Conservation (phyloP, 2,888 invertebrate genomes). For the Allophyes oxyacanthae region DNA sequence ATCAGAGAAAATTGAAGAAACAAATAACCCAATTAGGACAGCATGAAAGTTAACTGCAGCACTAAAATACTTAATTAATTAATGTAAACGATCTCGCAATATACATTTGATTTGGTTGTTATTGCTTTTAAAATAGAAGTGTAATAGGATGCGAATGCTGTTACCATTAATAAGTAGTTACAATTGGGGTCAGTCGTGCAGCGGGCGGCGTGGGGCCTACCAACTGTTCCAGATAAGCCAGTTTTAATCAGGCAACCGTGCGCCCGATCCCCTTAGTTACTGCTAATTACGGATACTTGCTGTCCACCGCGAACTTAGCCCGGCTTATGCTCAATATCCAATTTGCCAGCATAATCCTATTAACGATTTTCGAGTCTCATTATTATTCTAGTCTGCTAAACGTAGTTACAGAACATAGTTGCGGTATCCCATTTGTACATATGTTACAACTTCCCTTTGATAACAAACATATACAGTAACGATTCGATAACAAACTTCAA, state of each 20-base stretch:
- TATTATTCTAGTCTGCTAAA: conserved; percentile 64
- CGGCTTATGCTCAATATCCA: conserved; percentile 83
- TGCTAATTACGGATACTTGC: conserved; percentile 85
- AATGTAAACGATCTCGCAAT: conserved; percentile 40
- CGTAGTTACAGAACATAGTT: conserved; percentile 34
- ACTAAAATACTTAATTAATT: conserved; percentile 50
- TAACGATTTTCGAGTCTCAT: conserved; percentile 79
- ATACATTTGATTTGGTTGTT: conserved; percentile 40
- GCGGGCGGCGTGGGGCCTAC: conserved; percentile 35
- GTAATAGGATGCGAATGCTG: conserved; percentile 27
- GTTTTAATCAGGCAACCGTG: conserved; percentile 73
- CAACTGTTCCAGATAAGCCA: conserved; percentile 73
- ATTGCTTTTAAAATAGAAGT: conserved; percentile 51
- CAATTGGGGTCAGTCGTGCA: conserved; percentile 63
- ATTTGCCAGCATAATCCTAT: conserved; percentile 83
- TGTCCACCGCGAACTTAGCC: conserved; percentile 81
- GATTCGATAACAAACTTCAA: conserved; percentile 52
- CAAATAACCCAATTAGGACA: conserved; percentile 30
- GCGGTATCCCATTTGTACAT: conserved; percentile 35
- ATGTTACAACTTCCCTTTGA: conserved; percentile 49
- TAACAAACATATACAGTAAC: conserved; percentile 38
- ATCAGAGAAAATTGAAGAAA: conserved; percentile 24
- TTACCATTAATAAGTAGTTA: conserved; percentile 60
- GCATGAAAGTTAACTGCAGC: conserved; percentile 34
- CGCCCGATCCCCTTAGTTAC: conserved; percentile 79